Evolutionary conservation across 2,797 vertebrate genomes (phyloP).

Genomic region (Pangasius djambal): DNA sequence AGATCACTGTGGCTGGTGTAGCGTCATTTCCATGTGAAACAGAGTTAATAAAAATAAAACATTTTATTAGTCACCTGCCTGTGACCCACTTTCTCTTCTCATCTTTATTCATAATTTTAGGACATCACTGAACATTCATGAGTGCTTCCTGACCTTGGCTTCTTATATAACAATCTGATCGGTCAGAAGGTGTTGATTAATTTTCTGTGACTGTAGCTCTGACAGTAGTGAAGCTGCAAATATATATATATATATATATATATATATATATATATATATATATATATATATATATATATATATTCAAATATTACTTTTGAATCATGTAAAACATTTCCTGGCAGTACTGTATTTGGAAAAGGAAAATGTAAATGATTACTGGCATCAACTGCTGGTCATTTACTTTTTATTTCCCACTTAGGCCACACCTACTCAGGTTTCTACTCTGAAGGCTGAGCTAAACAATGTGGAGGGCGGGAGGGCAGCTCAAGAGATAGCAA

Average conservation of each 20-base stretch:
- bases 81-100: background rate
- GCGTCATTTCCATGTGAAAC: conserved; percentile 56
- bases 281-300: too few species aligned
- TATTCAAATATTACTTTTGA: too few species aligned
- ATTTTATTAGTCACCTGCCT: conserved; percentile 11
- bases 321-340: background rate
- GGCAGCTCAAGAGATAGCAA: too few species aligned
- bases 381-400: too few species aligned
- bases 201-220: background rate
- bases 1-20: conserved; percentile 57
- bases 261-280: too few species aligned
- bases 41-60: conserved; percentile 68
- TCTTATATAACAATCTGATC: background rate
- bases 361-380: background rate
- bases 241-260: too few species aligned
- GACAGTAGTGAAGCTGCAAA: background rate
- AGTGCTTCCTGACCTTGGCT: background rate
- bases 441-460: too few species aligned
- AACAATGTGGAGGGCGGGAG: too few species aligned
- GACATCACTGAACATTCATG: background rate
- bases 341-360: background rate
- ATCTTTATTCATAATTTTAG: background rate
- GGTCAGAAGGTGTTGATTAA: background rate
- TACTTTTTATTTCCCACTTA: background rate
- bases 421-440: too few species aligned